Percentiles rank a stretch among this genome's conserved stretches.
phyloP scores from a whole-genome alignment of 2,113 vertebrate genomes.

The Ancistrus triradiatus region DNA sequence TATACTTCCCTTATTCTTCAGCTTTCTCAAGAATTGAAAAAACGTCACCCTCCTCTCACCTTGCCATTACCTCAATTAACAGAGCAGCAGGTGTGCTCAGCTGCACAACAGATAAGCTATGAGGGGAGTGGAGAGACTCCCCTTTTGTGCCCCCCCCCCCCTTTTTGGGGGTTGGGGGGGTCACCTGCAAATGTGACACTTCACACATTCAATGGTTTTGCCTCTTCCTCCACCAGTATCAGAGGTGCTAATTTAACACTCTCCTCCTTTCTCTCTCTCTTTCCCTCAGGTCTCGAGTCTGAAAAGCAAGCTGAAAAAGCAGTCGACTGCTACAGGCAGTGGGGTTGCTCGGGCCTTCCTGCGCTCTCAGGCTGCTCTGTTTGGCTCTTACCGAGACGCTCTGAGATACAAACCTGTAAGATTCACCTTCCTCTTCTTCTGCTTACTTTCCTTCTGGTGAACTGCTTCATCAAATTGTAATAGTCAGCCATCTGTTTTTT shows the following conservation, averaged over 20 bases:
- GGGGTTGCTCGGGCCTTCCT: slow-evolving; percentile 91
- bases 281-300: slow-evolving; percentile 85
- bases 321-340: slow-evolving; percentile 90
- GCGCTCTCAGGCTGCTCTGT: slow-evolving; percentile 87
- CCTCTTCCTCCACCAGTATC: slow-evolving; percentile 84
- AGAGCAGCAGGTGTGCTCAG: slow-evolving; percentile 88
- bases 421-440: background rate
- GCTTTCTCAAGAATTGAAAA: slow-evolving; percentile 25
- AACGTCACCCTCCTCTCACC: slow-evolving; percentile 55
- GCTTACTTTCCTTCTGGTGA: background rate
- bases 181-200: slow-evolving; percentile 84
- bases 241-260: slow-evolving; percentile 92
- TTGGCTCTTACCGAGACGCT: slow-evolving; percentile 93
- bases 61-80: slow-evolving; percentile 87
- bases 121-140: slow-evolving; percentile 62
- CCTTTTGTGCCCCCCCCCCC: slow-evolving; percentile 40
- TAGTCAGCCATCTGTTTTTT: too few species aligned
- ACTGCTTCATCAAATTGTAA: too few species aligned
- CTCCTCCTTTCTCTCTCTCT: slow-evolving; percentile 28
- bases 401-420: slow-evolving; percentile 97
- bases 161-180: slow-evolving; percentile 62
- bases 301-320: slow-evolving; percentile 98
- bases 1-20: background rate
- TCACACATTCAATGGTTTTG: slow-evolving; percentile 84
- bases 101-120: slow-evolving; percentile 78